Percentiles rank a stretch among this genome's conserved stretches.
Evolutionary conservation across 2,113 vertebrate species (phyloP).

Genomic region (Synodontis membranacea): DNA sequence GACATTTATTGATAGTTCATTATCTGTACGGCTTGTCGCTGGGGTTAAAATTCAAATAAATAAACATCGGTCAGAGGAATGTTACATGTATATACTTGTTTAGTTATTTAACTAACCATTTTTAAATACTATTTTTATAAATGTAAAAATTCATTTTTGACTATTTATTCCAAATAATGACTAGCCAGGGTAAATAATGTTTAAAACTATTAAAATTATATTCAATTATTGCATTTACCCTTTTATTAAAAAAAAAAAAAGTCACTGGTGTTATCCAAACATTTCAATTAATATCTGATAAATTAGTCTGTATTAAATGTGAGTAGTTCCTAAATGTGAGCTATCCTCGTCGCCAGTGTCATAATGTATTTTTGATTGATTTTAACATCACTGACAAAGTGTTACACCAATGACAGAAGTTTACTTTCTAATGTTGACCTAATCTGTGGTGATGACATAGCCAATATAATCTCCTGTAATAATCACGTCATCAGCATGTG

Average conservation of each 20-base stretch:
- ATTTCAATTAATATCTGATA: neutral
- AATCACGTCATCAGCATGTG: neutral
- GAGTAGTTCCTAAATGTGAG: too few species aligned
- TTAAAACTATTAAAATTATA: neutral
- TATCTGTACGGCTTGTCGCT: neutral
- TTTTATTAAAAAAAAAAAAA: neutral
- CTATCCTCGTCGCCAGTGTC: too few species aligned
- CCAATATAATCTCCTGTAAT: neutral
- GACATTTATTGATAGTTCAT: conserved; percentile 4
- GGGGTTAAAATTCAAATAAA: neutral
- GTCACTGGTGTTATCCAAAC: neutral
- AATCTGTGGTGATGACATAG: neutral
- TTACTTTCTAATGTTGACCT: neutral
- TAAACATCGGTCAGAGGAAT: too few species aligned
- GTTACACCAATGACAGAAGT: neutral
- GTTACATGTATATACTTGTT: neutral
- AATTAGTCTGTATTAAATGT: neutral
- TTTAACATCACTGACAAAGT: neutral
- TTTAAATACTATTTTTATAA: neutral
- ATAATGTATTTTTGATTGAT: neutral
- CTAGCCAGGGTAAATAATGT: neutral
- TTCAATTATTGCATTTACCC: neutral
- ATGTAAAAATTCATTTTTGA: neutral
- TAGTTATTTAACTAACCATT: neutral
- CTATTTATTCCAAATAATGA: neutral